These are phyloP conservation scores for Drosophila bocqueti DNA, from an alignment of 1,140 invertebrate genomes.

Conservation along the genomic window DNA sequence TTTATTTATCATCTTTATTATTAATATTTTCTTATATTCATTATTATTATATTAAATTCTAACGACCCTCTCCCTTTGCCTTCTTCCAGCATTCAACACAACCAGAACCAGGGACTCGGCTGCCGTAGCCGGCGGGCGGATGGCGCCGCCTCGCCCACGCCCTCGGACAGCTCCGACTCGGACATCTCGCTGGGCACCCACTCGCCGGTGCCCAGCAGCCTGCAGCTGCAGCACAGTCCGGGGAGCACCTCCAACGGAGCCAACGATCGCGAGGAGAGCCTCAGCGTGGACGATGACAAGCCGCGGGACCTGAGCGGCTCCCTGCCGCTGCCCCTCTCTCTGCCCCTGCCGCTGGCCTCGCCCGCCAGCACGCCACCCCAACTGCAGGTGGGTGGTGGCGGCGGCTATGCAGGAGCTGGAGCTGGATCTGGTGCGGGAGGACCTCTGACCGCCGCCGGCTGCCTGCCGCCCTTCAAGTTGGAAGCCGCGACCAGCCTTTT, in stretches of 20 bases:
- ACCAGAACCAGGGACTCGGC: constrained; percentile 77
- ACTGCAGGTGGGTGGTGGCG: constrained; percentile 47
- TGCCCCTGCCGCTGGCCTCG: constrained; percentile 60
- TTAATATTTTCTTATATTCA: too few species aligned
- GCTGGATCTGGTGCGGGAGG: constrained; percentile 13
- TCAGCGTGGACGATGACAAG: constrained; percentile 83
- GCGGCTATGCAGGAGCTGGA: constrained; percentile 17
- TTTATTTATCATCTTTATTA: too few species aligned
- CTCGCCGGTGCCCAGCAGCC: constrained; percentile 85
- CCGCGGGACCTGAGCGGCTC: constrained; percentile 75
- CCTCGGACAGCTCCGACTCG: constrained; percentile 86
- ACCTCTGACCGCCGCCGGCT: constrained; percentile 45
- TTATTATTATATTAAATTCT: too few species aligned
- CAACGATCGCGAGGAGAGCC: constrained; percentile 80
- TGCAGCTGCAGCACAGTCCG: constrained; percentile 84
- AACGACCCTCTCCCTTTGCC: not conserved
- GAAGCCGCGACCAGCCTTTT: constrained; percentile 78
- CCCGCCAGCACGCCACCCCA: constrained; percentile 58
- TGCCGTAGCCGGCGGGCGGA: constrained; percentile 79
- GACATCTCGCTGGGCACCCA: constrained; percentile 87
- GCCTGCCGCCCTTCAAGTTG: constrained; percentile 77
- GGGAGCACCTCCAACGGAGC: constrained; percentile 83
- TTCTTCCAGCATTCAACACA: constrained; percentile 81
- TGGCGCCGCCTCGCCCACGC: constrained; percentile 77
- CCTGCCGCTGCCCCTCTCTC: constrained; percentile 50